A percentile compares a stretch with the other conserved stretches of the same genome.
Conservation (phyloP, 2,113 vertebrate genomes). For the Cyanocitta stelleri region DNA sequence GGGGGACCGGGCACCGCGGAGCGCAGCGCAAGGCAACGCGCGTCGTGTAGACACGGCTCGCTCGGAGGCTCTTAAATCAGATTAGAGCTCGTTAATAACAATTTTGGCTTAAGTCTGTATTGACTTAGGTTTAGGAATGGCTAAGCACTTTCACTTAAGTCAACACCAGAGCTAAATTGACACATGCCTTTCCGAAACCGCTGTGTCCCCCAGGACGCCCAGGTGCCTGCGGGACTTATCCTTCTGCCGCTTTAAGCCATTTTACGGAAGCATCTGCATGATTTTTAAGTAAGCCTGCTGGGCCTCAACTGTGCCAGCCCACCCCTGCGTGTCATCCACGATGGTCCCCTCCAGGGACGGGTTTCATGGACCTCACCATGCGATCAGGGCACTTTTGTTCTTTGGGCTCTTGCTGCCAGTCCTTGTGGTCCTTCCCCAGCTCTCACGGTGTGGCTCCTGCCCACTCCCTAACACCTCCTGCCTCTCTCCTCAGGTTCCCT, state of each 20-base stretch:
- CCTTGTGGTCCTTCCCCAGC: background rate
- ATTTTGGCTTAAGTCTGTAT: conserved; percentile 63
- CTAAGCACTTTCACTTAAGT: conserved; percentile 58
- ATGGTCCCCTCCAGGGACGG: background rate
- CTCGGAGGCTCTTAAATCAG: conserved; percentile 40
- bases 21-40: background rate
- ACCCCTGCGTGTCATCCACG: background rate
- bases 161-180: conserved; percentile 39
- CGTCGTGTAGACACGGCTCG: background rate
- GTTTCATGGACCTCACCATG: background rate
- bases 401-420: too few species aligned
- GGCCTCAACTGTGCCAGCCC: background rate
- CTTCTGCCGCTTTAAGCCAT: background rate
- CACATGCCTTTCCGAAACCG: background rate
- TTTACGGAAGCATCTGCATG: background rate
- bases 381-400: background rate
- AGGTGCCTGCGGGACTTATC: background rate
- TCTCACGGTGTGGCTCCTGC: rapidly evolving
- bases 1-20: background rate
- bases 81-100: conserved; percentile 57
- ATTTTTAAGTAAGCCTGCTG: background rate
- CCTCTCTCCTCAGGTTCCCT: background rate
- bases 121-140: conserved; percentile 63
- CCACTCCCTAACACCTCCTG: background rate
- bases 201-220: background rate